Conservation (phyloP, 2,113 vertebrate genomes). For the Vidua macroura region DNA sequence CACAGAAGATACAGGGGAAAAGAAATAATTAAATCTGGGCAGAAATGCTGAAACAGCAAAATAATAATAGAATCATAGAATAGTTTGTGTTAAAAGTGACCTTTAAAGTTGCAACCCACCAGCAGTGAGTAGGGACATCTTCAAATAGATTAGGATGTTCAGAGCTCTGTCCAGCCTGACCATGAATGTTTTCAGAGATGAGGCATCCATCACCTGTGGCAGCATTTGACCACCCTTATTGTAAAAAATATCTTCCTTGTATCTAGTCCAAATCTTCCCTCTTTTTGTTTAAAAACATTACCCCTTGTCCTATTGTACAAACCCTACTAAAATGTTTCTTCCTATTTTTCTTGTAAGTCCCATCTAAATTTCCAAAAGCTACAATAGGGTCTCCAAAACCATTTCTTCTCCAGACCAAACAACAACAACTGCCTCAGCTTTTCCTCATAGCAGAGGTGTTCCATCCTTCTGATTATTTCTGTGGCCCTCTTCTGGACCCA, state of each 20-base stretch:
- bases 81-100: not conserved
- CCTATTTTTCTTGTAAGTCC: not conserved
- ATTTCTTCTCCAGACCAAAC: not conserved
- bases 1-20: not conserved
- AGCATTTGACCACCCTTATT: not conserved
- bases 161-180: not conserved
- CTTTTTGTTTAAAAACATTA: not conserved
- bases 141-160: not conserved
- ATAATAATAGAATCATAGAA: not conserved
- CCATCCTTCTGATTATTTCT: not conserved
- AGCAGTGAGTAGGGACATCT: not conserved
- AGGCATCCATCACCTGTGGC: not conserved
- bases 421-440: not conserved
- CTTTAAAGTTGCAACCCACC: not conserved
- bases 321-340: not conserved
- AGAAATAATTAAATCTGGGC: not conserved
- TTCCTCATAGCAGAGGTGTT: not conserved
- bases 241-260: not conserved
- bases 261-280: not conserved
- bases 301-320: accelerated
- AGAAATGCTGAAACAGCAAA: not conserved
- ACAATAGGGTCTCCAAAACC: not conserved
- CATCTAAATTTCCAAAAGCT: not conserved
- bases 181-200: not conserved
- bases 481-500: not conserved